Base-by-base conservation (phyloP, 2,797 vertebrate genomes). In the Caiman crocodilus region DNA sequence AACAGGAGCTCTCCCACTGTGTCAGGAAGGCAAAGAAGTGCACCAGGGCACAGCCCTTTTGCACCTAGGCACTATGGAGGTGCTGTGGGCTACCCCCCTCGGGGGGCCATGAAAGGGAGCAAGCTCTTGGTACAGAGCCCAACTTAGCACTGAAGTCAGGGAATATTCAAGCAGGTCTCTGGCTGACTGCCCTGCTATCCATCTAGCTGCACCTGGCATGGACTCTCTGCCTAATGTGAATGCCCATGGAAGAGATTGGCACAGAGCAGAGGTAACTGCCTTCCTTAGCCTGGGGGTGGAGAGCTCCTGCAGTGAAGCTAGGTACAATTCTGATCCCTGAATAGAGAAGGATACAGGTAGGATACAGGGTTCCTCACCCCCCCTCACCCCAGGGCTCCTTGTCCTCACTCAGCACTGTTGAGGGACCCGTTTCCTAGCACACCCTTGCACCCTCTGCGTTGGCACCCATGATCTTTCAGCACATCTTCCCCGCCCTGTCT, bases 391-490 rank as follows among this genome's bases (percentile, higher is more conserved):
- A 17, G 84, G 57, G 50, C 25, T 56, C 74, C 50, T n/a, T 7
- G 23, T 35, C 23, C 25, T 63, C 26, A 30, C 35, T 60, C 73
- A 81, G 82, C 83, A 60, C 60, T 59, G 56, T 75, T 59, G 75
- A 85, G 75, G 42, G 79, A 59, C 73, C 61, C 56, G 42, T 42
- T 61, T 79, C 93, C 90, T 79, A 93, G 87, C 71, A 64, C 88
- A 86, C 87, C 91, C 73, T 23, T 84, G 75, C 82, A 87, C 28
- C 20, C n/a, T 35, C 61, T 65, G 61, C 50, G 25, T 32, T n/a
- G 26, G 12, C 59, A 17, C 35, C 59, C 60, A 18, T 5, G 20
- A 58, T 42, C 28, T 75, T 56, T 18, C 26, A 71, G 76, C n/a
- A 26, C 64, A 5, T 76, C 26, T 20, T 30, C 79, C 50, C 28